Base-by-base conservation (phyloP, 1,140 invertebrate species). In the Drosophila repleta region DNA sequence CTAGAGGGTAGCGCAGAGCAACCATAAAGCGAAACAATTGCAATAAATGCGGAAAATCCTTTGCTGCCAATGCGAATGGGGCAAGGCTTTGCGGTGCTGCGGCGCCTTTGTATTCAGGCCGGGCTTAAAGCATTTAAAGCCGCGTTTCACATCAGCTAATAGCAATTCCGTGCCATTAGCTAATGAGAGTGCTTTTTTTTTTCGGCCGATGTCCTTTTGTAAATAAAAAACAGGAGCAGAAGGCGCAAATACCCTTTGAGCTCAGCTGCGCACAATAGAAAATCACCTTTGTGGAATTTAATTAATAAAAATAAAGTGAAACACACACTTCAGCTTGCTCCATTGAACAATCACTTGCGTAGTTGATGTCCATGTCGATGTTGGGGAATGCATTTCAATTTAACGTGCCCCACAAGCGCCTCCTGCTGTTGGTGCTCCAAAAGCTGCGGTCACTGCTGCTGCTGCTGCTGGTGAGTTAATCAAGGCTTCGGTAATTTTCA, bases 11-110 rank as follows among this genome's bases (percentile, higher is more conserved):
- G 37, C 18, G 45, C 63, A 21, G 46, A 71, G 56, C 66, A 84
- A 67, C 73, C 81, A 78, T 82, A 69, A 82, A 71, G 71, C 79
- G 66, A 83, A 83, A 83, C 79, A 83, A 83, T 83, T 79, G 69
- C 73, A 87, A 82, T 79, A 87, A 87, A 82, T 87, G 82, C 74
- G 60, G 78, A 75, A 87, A 83, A 77, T 85, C 77, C 77, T 77
- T 84, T 62, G 52, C 58, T 46, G 70, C 60, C 43, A 17, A 1
- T 21, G 43, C 56, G 48, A 17, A 4, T 10, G 15, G 37, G 80
- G 48, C 69, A 63, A 51, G 52, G 80, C 55, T 76, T 84, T 76
- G 64, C 64, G 80, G 76, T 72, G 49, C 26, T 32, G 32, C 17
- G 62, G 26, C 35, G 26, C 35, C 26, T 29, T 32, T 18, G 5